These are phyloP conservation scores for Spermophilus dauricus DNA, from an alignment of 2,113 vertebrate species.

Conservation along the genomic window DNA sequence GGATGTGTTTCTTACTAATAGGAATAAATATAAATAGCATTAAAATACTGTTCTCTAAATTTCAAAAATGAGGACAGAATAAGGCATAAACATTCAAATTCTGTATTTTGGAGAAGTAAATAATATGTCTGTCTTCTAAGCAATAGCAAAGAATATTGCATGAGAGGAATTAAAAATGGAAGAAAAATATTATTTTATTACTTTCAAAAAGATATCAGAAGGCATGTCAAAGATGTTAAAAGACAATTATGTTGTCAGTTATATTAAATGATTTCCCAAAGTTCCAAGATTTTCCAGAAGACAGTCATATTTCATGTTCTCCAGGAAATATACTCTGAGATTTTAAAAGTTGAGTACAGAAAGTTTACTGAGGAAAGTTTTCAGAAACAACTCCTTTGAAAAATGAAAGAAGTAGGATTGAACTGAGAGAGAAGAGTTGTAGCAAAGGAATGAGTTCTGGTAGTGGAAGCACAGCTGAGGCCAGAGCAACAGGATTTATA, in stretches of 20 bases:
- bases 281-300: background rate
- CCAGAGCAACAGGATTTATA: background rate
- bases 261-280: background rate
- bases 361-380: background rate
- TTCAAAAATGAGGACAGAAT: constrained; percentile 1
- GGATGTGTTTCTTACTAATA: background rate
- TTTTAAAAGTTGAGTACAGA: constrained; percentile 28
- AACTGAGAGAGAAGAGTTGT: background rate
- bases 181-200: background rate
- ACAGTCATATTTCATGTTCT: background rate
- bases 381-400: background rate
- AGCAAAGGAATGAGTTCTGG: background rate
- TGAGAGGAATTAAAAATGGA: background rate
- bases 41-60: background rate
- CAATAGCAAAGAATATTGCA: background rate
- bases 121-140: constrained; percentile 12
- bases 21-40: background rate
- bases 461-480: background rate
- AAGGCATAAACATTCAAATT: background rate
- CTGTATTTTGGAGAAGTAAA: background rate
- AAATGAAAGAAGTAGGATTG: background rate
- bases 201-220: constrained; percentile 10
- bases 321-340: background rate
- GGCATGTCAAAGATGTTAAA: background rate
- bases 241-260: background rate